Conservation (phyloP, 2,888 invertebrate species). For the Cyclophora albipunctata region DNA sequence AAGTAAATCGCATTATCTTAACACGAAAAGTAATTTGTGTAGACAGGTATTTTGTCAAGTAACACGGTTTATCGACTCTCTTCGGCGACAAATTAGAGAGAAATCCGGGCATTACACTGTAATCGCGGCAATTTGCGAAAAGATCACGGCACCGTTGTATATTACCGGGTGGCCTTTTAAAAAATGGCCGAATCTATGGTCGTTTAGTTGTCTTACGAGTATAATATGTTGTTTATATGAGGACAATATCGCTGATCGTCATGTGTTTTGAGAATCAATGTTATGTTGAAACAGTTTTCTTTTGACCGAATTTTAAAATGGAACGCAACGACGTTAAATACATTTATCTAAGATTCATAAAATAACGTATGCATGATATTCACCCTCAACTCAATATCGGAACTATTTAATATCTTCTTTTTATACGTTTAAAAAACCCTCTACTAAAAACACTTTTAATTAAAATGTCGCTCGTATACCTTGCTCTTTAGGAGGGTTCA, state of each 20-base stretch:
- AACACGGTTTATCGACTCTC: slow-evolving; percentile 28
- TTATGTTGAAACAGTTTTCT: slow-evolving; percentile 5
- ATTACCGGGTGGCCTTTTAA: slow-evolving; percentile 32
- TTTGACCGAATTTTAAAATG: neutral
- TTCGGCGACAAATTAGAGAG: slow-evolving; percentile 27
- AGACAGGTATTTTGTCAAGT: slow-evolving; percentile 37
- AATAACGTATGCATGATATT: neutral
- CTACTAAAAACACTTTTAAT: too few species aligned
- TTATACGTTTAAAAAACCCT: too few species aligned
- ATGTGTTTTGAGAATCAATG: neutral
- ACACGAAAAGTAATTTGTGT: slow-evolving; percentile 31
- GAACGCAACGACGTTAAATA: neutral
- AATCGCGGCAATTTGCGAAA: slow-evolving; percentile 45
- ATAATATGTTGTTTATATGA: too few species aligned
- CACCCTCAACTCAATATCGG: too few species aligned
- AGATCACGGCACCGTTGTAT: slow-evolving; percentile 39
- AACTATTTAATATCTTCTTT: too few species aligned
- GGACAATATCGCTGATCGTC: slow-evolving; percentile 5
- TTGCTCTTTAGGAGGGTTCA: too few species aligned
- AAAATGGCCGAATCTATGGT: slow-evolving; percentile 27
- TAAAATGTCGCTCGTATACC: too few species aligned
- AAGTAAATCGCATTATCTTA: slow-evolving; percentile 13
- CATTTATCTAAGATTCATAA: neutral
- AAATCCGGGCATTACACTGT: slow-evolving; percentile 27
- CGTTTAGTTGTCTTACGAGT: too few species aligned